Base-by-base conservation (phyloP, 2,888 invertebrate genomes). In the Vanessa cardui region DNA sequence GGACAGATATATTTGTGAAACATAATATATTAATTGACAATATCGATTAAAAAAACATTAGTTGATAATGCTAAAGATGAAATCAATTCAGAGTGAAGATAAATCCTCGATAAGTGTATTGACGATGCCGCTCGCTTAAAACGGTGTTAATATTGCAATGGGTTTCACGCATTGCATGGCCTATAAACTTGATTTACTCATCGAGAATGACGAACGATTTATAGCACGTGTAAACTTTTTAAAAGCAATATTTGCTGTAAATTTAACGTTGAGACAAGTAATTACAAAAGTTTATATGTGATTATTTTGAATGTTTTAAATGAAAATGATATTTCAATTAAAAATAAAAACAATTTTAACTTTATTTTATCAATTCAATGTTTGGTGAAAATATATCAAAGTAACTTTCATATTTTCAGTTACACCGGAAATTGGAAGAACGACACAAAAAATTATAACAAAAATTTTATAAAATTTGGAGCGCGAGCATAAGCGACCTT, bases 401-500 rank as follows among this genome's bases (percentile, higher is more conserved):
- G n/a, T 46, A 16, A 6, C 16, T 8, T 31, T 52, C 16, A n/a
- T 26, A 52, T 52, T 26, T 39, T n/a, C 8, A 49, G 49, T 26
- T 26, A 21, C 8, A 26, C 6, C 16, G 49, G 50, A 47, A 54
- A 49, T 68, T 64, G 56, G 21, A 50, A 56, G 58, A 62, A 59
- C 62, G 45, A 46, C 58, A 49, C 1, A 66, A 62, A 63, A 70
- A 63, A 44, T 63, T 66, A 46, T 56, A 66, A 54, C 64, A 31
- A 59, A 66, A 68, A 66, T 47, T 70, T 66, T 64, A 56, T 66
- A 69, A 64, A 62, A 59, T 60, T 58, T 61, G 33, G 49, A 39
- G 47, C 59, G 45, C 52, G 31, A 59, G 33, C 47, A 49, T 31
- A 44, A 71, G 77, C 69, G 80, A 85, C 84, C 84, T 84, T 84